Percentiles rank a stretch among this genome's conserved stretches.
These are phyloP conservation scores for Bovichtus variegatus DNA, from an alignment of 2,797 vertebrate genomes.

Conservation along the genomic window DNA sequence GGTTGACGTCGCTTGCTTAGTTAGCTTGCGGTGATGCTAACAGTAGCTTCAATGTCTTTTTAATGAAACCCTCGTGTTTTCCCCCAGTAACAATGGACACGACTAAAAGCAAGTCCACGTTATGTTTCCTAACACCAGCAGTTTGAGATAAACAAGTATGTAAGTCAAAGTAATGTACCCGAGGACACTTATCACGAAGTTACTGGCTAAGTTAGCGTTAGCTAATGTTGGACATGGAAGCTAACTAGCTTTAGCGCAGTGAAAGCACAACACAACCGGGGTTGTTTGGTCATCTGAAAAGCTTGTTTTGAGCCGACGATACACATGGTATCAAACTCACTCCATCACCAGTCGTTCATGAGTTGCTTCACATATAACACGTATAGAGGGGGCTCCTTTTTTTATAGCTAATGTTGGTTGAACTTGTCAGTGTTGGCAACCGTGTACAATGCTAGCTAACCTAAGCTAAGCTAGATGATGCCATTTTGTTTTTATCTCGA, in stretches of 20 bases:
- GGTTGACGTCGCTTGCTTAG: conserved; percentile 65
- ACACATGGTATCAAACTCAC: not conserved
- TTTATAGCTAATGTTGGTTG: not conserved
- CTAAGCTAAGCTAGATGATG: conserved; percentile 71
- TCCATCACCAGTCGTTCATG: accelerated
- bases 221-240: conserved; percentile 26
- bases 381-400: accelerated
- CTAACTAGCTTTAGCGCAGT: conserved; percentile 39
- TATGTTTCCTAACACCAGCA: not conserved
- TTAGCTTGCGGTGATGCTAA: conserved; percentile 67
- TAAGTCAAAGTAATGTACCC: not conserved
- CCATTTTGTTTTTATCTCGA: conserved; percentile 86
- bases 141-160: accelerated
- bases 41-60: conserved; percentile 2
- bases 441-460: conserved; percentile 41
- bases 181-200: conserved; percentile 16
- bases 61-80: not conserved
- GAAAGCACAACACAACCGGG: not conserved
- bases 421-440: conserved; percentile 18
- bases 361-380: no score
- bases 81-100: accelerated
- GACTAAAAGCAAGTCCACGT: not conserved
- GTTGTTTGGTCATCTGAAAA: conserved; percentile 6
- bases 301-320: not conserved
- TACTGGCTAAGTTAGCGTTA: conserved; percentile 31